Evolutionary conservation across 2,113 vertebrate genomes (phyloP), one percentile per base, ranked within the genome.

Genomic region (Platichthys flesus): DNA sequence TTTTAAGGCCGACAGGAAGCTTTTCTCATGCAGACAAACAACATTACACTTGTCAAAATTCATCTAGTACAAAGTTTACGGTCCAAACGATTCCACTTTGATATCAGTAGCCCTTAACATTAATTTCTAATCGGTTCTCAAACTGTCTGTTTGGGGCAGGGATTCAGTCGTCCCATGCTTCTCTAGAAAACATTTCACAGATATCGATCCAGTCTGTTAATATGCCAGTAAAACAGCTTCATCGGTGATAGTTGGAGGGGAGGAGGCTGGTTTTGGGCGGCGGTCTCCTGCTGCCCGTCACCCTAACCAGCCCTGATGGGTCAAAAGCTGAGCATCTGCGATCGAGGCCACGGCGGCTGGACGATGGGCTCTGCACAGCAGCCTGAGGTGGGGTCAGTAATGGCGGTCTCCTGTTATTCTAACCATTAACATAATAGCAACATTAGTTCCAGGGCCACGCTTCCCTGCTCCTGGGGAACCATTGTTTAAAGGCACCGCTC

Each of bases 381-480:
- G 81, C 81, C 83, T 18, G 52, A 62, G 57, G 71, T 76, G 55
- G 88, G 80, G 85, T 91, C 86, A 81, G 89, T 91, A 88, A 93
- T 90, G 88, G 71, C 67, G 35, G 78, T 69, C 87, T 91, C 71
- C 85, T 94, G 94, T 94, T 95, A 91, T 94, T 94, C 83, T 83
- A 92, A 84, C 90, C 86, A 94, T 95, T 94, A 94, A 81, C 90
- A 87, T 93, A 94, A 94, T 94, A 74, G 86, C 82, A 89, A 88
- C 91, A 93, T 94, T 93, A 93, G 90, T 93, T 94, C 92, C 93
- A 91, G 90, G 88, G 90, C 89, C 90, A 89, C 24, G 85, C 87
- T 91, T 82, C 71, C 70, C 81, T 74, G 88, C 88, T 86, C 83
- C 85, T 21, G 82, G 81, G 84, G 87, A 87, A 71, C 87, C 82